Evolutionary conservation across 2,113 vertebrate species (phyloP), one percentile per base, ranked within the genome.

Genomic region (Bufo gargarizans): DNA sequence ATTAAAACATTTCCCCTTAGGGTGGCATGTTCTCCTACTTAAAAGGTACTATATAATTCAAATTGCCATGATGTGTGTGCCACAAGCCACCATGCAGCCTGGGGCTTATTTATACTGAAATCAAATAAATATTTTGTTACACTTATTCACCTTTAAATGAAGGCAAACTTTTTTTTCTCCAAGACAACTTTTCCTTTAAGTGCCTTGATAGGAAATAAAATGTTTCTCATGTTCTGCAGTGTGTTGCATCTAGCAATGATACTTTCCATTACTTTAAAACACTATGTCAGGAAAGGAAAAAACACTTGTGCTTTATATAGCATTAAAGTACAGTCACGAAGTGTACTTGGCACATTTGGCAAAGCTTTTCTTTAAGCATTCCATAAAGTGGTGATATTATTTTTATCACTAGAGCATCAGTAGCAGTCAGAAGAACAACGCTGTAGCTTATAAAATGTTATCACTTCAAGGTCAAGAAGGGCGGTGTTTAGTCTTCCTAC

Each of bases 381-480:
- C 59, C 49, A 80, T 67, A 87, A 65, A 47, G 45, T 4, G 22
- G 43, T 82, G 63, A 90, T 88, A 84, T 49, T 91, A 20, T 85
- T 1, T 13, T 49, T 4, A 1, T 85, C 17, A 86, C 45, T 78
- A 87, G 65, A 49, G 88, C 72, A 81, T 87, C 63, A 90, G 12
- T 19, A 90, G 67, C 88, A 91, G 89, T 87, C 50, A 86, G 0
- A 16, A 13, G 12, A 49, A 89, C 47, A 71, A 58, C 88, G 89
- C 84, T 90, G 0, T 84, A 88, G 71, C 74, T 88, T 90, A 86
- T 87, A 33, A 89, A 91, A 82, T 69, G 85, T 3, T 65, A 13
- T 45, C 10, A 84, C 49, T 90, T 91, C 88, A 85, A 14, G 91
- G 90, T 89, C 49, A 90, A 89, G 86, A 43, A 88, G 76, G 49